Percentiles rank a stretch among this genome's conserved stretches.
These are phyloP conservation scores for Tokudaia tokunoshimensis DNA, from an alignment of 2,797 vertebrate genomes.

Conservation along the genomic window DNA sequence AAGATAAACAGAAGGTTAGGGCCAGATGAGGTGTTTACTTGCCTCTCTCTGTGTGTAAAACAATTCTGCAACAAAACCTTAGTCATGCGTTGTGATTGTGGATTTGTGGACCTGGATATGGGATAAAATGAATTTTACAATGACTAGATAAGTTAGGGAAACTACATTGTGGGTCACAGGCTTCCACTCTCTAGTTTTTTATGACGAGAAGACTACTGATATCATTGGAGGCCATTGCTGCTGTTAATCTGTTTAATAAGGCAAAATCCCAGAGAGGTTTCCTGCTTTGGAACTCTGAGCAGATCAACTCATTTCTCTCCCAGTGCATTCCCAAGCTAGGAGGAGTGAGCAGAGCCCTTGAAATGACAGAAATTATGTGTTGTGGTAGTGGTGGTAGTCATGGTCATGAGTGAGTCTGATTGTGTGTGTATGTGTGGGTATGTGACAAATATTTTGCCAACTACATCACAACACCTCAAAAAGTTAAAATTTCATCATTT, in stretches of 20 bases:
- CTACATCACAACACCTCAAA: neutral
- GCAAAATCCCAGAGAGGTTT: neutral
- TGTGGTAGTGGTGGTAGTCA: neutral
- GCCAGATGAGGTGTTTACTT: neutral
- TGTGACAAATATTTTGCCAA: neutral
- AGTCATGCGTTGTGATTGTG: fast-evolving
- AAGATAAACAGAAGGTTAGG: neutral
- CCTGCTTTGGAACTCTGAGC: neutral
- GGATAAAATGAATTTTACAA: neutral
- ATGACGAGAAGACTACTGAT: neutral
- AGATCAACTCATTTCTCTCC: neutral
- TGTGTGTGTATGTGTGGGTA: neutral
- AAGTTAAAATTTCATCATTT: neutral
- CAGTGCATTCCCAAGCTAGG: neutral
- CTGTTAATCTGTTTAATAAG: neutral
- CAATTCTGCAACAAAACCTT: neutral
- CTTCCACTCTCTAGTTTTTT: neutral
- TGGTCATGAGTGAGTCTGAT: neutral
- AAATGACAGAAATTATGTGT: neutral
- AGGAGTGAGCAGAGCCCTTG: neutral
- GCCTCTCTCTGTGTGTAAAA: neutral
- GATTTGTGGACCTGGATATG: neutral
- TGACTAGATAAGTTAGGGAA: neutral
- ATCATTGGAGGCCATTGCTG: neutral
- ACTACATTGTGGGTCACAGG: neutral